Evolutionary conservation across 2,888 invertebrate species (phyloP).

Genomic region (Campoplex nolae): DNA sequence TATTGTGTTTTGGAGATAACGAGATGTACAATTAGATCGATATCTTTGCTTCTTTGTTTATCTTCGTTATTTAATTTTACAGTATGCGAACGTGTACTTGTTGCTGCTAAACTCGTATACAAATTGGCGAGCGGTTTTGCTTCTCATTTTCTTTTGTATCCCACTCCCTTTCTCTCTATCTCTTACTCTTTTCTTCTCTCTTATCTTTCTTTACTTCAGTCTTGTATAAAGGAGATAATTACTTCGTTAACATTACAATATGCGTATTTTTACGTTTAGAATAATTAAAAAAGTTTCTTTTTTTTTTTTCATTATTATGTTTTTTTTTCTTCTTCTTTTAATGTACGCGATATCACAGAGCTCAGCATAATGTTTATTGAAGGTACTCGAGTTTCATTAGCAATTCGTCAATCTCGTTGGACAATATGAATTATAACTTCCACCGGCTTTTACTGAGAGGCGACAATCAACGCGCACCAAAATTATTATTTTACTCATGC

Average conservation of each 20-base stretch:
- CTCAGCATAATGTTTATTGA: slow-evolving; percentile 79
- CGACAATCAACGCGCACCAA: slow-evolving; percentile 74
- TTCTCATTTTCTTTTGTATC: slow-evolving; percentile 22
- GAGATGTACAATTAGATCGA: slow-evolving; percentile 61
- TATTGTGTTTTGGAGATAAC: slow-evolving; percentile 60
- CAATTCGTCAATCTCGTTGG: slow-evolving; percentile 66
- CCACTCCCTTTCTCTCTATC: slow-evolving; percentile 10
- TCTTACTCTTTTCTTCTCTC: slow-evolving; percentile 6
- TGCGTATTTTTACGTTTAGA: slow-evolving; percentile 79
- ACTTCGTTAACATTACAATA: slow-evolving; percentile 81
- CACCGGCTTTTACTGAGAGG: slow-evolving; percentile 73
- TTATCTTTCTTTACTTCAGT: slow-evolving; percentile 63
- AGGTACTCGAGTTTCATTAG: slow-evolving; percentile 72
- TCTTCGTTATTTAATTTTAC: slow-evolving; percentile 38
- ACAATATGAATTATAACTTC: slow-evolving; percentile 66
- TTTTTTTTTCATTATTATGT: slow-evolving; percentile 52
- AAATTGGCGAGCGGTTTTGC: slow-evolving; percentile 70
- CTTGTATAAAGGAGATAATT: slow-evolving; percentile 80
- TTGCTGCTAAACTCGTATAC: slow-evolving; percentile 71
- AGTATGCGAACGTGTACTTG: slow-evolving; percentile 62
- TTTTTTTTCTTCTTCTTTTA: slow-evolving; percentile 68
- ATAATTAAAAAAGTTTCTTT: slow-evolving; percentile 73
- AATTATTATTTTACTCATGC: slow-evolving; percentile 52
- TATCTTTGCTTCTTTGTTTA: slow-evolving; percentile 32
- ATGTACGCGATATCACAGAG: slow-evolving; percentile 84